Percentiles rank a stretch among this genome's conserved stretches.
Conservation (phyloP, 2,113 vertebrate species). For the Eurystomus gularis region DNA sequence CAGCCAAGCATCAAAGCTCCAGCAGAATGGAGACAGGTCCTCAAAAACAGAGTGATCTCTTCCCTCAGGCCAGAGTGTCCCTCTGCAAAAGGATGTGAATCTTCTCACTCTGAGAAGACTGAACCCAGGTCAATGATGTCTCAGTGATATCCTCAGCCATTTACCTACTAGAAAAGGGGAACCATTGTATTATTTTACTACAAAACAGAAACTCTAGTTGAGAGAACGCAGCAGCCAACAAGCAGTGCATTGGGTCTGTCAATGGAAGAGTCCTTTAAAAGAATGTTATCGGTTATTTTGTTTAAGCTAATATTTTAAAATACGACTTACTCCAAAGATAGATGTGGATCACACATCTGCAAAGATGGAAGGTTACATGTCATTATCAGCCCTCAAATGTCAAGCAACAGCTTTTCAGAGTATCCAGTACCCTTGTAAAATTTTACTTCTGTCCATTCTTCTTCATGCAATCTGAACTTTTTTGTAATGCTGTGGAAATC, state of each 20-base stretch:
- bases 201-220: background rate
- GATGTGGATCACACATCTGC: background rate
- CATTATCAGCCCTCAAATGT: background rate
- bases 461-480: background rate
- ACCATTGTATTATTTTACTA: background rate
- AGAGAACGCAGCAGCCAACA: background rate
- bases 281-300: background rate
- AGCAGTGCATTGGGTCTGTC: background rate
- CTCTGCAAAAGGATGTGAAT: background rate
- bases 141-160: background rate
- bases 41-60: background rate
- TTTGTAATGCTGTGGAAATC: background rate
- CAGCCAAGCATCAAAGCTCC: background rate
- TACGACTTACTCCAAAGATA: background rate
- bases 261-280: background rate
- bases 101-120: background rate
- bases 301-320: conserved; percentile 6
- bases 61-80: background rate
- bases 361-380: background rate
- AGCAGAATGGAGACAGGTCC: background rate
- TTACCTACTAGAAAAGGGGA: background rate
- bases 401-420: background rate
- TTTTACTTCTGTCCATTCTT: background rate
- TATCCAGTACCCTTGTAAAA: background rate
- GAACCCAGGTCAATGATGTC: background rate